phyloP scores from a whole-genome alignment of 2,797 vertebrate species.

The Sebastes kiyomatsui region DNA sequence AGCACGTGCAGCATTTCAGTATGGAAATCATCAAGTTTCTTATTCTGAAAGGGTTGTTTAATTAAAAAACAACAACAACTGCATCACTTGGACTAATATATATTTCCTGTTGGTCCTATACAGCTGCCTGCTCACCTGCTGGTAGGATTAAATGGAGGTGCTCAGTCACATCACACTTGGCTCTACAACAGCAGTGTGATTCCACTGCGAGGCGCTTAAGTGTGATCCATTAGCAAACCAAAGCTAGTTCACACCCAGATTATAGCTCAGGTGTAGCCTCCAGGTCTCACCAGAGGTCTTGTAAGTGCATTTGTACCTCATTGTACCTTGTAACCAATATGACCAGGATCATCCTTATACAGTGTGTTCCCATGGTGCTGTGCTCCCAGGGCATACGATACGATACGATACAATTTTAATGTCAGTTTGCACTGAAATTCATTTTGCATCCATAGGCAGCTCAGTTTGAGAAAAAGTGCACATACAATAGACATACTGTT shows the following conservation, averaged over 20 bases:
- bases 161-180: conserved; percentile 19
- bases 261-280: conserved; percentile 2
- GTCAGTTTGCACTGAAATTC: too few species aligned
- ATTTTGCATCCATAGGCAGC: too few species aligned
- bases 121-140: conserved; percentile 35
- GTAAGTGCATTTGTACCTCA: conserved; percentile 4
- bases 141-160: conserved; percentile 36
- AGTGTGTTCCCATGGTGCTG: neutral
- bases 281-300: conserved; percentile 5
- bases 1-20: neutral
- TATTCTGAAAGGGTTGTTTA: conserved; percentile 38
- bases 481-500: too few species aligned
- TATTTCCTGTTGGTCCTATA: conserved; percentile 11
- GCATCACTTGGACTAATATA: neutral
- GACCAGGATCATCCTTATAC: neutral
- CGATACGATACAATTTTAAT: too few species aligned
- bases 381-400: neutral
- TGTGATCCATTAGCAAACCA: conserved; percentile 51
- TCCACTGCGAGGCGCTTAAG: conserved; percentile 23
- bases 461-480: too few species aligned
- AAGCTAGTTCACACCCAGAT: conserved; percentile 31
- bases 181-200: neutral
- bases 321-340: neutral
- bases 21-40: conserved; percentile 3
- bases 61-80: conserved; percentile 14